These are phyloP conservation scores for Brachionus calyciflorus DNA, from an alignment of 1,140 invertebrate species.

Conservation along the genomic window DNA sequence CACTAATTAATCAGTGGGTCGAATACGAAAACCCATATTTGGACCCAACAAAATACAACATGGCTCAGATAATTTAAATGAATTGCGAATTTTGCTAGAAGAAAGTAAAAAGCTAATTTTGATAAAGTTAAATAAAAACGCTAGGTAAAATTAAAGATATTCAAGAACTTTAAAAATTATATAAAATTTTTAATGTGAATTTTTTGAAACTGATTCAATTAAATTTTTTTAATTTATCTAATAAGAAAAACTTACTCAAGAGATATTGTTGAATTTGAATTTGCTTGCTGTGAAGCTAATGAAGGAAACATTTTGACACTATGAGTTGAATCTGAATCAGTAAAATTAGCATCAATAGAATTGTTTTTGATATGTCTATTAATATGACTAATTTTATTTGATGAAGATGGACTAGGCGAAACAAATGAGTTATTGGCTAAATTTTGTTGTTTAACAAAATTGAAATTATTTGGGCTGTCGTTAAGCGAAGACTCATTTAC, in stretches of 20 bases:
- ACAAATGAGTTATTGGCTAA: neutral
- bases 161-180: too few species aligned
- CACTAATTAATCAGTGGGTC: too few species aligned
- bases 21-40: too few species aligned
- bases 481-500: neutral
- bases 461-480: neutral
- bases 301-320: neutral
- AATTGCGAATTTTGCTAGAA: too few species aligned
- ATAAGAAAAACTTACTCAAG: neutral
- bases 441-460: neutral
- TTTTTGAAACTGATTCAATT: too few species aligned
- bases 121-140: too few species aligned
- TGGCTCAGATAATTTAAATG: too few species aligned
- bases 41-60: too few species aligned
- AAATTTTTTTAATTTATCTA: neutral
- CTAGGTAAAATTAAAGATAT: too few species aligned
- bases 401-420: constrained; percentile 4
- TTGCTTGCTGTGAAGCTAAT: neutral
- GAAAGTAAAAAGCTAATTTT: too few species aligned
- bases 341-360: constrained; percentile 16
- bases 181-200: too few species aligned
- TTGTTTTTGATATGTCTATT: constrained; percentile 42
- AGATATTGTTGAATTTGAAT: constrained; percentile 26
- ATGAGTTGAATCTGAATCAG: neutral
- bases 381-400: neutral